Conservation (phyloP, 2,797 vertebrate species). For the Dicrostonyx torquatus region DNA sequence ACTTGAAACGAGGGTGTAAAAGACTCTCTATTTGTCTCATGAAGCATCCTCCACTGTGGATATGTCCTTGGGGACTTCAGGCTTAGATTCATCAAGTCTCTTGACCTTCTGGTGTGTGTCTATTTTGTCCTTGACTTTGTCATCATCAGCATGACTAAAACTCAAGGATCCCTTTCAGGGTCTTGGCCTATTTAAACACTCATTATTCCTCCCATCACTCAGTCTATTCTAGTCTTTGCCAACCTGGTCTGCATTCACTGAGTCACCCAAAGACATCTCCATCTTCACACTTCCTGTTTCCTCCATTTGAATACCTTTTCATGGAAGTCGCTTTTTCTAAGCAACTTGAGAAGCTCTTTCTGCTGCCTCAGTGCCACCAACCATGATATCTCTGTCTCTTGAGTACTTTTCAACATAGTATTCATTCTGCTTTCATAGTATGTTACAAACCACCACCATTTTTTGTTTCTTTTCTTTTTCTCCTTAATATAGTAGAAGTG, state of each 20-base stretch:
- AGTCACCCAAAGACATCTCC: background rate
- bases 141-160: background rate
- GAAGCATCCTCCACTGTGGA: background rate
- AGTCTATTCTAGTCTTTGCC: background rate
- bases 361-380: background rate
- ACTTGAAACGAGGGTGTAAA: background rate
- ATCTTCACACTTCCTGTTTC: background rate
- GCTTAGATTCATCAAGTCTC: background rate
- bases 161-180: background rate
- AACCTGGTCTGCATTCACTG: background rate
- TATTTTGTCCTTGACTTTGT: background rate
- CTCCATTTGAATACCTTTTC: background rate
- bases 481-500: background rate
- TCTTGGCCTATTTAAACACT: background rate
- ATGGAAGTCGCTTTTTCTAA: background rate
- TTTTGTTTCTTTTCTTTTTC: background rate
- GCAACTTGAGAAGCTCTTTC: background rate
- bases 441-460: background rate
- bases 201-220: background rate
- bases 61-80: background rate
- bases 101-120: background rate
- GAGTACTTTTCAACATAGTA: background rate
- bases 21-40: background rate
- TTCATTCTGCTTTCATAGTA: background rate
- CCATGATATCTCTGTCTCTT: background rate